phyloP scores from a whole-genome alignment of 2,113 vertebrate genomes.

The Euleptes europaea region DNA sequence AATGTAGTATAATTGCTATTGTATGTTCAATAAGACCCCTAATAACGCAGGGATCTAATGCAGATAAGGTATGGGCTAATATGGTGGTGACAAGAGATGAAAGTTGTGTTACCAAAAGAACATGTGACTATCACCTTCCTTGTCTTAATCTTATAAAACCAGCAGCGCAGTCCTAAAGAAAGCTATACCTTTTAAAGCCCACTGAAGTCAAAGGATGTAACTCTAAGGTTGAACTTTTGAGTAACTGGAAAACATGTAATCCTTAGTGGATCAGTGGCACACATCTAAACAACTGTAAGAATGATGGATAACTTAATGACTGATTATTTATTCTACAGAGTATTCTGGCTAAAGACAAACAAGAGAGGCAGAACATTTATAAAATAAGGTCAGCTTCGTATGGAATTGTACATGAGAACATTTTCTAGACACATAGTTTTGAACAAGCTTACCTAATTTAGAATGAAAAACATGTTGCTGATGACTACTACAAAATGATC shows the following conservation, averaged over 20 bases:
- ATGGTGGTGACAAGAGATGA: background rate
- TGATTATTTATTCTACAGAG: background rate
- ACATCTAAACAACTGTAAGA: background rate
- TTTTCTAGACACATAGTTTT: slow-evolving; percentile 20
- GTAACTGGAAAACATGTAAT: background rate
- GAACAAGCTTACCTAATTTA: slow-evolving; percentile 5
- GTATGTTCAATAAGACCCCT: background rate
- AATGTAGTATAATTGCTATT: background rate
- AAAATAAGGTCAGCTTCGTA: background rate
- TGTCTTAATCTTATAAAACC: background rate
- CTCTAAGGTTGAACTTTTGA: background rate
- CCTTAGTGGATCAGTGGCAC: background rate
- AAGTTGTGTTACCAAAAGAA: background rate
- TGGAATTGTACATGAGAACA: background rate
- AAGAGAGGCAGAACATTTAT: background rate
- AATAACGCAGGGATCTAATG: background rate
- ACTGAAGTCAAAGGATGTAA: too few species aligned
- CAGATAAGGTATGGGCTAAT: background rate
- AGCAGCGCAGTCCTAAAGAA: too few species aligned
- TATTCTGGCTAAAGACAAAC: background rate
- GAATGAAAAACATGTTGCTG: slow-evolving; percentile 2
- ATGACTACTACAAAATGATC: background rate
- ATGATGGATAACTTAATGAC: background rate
- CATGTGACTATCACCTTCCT: background rate
- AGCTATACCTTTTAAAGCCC: too few species aligned